Base-by-base conservation (phyloP, 2,888 invertebrate genomes). In the Iphiclides podalirius region DNA sequence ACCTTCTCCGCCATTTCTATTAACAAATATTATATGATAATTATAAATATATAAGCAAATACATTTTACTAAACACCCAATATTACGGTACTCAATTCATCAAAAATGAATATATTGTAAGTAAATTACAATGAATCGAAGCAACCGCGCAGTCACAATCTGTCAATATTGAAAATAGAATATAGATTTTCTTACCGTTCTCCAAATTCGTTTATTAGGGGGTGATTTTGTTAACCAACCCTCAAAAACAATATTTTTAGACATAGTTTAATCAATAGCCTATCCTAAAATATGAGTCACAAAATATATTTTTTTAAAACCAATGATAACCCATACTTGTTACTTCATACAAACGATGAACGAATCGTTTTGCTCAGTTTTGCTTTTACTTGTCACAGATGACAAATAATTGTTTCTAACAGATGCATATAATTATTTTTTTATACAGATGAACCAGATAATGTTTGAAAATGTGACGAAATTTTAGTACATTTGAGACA, bases 161-260 rank as follows among this genome's bases (percentile, higher is more conserved):
- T 75, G 76, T 77, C 75, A 81, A 81, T 79, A 60, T 65, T 66
- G 36, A 33, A 43, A 35, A 13, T 37, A 31, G 41, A 58, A 50
- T 52, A 47, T 47, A 41, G 60, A 62, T 52, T 66, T 59, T 93
- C 96, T 94, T 91, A 98, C 98, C 84, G 97, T 96, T 91, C 96
- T 93, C 93, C 96, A 97, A 74, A 96, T 93, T 65, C 95, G 91
- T 89, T 96, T 97, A 52, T 95, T 94, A 52, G 98, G 98, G 63
- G 98, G 98, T 52, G 98, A 98, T 90, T 98, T 98, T 54, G 95
- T 96, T 67, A 98, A 90, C 97, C 97, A 98, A 57, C 98, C 98
- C 86, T 96, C 95, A 75, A 94, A 94, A 60, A 96, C 93, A 58
- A 94, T 92, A 82, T 95, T 95, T 77, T 91, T 80, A 56, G 87